Evolutionary conservation across 2,888 invertebrate genomes (phyloP).

Genomic region (Cheilosia pagana): DNA sequence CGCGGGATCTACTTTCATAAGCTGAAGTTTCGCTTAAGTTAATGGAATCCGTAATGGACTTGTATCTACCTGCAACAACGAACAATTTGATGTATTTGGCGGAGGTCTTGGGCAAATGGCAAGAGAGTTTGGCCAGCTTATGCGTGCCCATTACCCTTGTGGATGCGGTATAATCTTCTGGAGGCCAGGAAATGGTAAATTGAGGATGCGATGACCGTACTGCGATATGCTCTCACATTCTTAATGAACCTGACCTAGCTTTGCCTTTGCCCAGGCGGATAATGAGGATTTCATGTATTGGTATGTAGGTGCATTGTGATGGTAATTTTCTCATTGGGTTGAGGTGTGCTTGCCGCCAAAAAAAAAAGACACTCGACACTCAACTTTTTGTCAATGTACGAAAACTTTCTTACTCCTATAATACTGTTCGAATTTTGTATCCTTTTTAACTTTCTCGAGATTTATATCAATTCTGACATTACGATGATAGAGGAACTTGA

Average conservation of each 20-base stretch:
- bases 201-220: neutral
- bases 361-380: too few relatives aligned
- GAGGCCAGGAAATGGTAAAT: constrained; percentile 23
- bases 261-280: too few relatives aligned
- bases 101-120: constrained; percentile 35
- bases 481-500: too few relatives aligned
- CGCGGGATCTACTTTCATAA: constrained; percentile 1
- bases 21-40: constrained; percentile 49
- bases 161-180: constrained; percentile 31
- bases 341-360: too few relatives aligned
- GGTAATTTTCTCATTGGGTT: too few relatives aligned
- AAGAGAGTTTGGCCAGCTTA: constrained; percentile 35
- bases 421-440: too few relatives aligned
- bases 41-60: constrained; percentile 67
- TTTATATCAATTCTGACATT: too few relatives aligned
- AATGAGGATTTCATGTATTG: too few relatives aligned
- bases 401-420: too few relatives aligned
- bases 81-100: constrained; percentile 52
- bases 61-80: constrained; percentile 51
- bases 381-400: too few relatives aligned
- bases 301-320: too few relatives aligned
- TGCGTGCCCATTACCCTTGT: constrained; percentile 52
- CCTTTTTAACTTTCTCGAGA: too few relatives aligned
- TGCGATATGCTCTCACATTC: neutral
- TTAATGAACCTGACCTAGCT: neutral